These are phyloP conservation scores for Scatophagus argus DNA, from an alignment of 2,113 vertebrate species.

Conservation along the genomic window DNA sequence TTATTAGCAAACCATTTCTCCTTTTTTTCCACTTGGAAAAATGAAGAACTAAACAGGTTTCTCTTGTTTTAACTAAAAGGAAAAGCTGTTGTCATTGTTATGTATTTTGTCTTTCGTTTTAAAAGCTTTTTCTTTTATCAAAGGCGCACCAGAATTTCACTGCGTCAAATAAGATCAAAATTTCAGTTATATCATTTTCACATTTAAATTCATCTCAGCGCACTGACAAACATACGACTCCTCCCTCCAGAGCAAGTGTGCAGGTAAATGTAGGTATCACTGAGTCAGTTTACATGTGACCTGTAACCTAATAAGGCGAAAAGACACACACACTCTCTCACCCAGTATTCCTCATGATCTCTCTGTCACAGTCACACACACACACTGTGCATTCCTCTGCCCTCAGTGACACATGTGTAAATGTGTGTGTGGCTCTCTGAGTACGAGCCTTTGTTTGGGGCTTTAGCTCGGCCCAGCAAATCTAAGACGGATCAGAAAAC, in stretches of 20 bases:
- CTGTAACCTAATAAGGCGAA: not conserved
- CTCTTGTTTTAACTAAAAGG: not conserved
- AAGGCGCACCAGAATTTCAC: not conserved
- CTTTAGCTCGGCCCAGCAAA: conserved; percentile 60
- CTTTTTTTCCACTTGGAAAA: not conserved
- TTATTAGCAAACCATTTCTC: no score
- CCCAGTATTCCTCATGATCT: conserved; percentile 32
- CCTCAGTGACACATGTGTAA: conserved; percentile 60
- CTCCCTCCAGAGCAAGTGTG: not conserved
- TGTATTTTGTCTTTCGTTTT: not conserved
- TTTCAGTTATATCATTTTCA: not conserved
- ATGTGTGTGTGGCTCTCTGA: conserved; percentile 48
- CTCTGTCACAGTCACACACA: conserved; percentile 24
- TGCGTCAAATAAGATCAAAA: not conserved
- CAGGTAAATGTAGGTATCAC: not conserved
- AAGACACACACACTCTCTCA: conserved; percentile 12
- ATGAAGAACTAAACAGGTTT: not conserved
- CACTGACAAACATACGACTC: no score
- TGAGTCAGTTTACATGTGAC: not conserved
- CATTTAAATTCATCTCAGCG: no score
- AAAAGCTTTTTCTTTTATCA: no score
- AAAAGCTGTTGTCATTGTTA: not conserved
- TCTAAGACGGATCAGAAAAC: conserved; percentile 74
- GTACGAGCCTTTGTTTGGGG: conserved; percentile 69
- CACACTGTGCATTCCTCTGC: conserved; percentile 49